A percentile compares a stretch with the other conserved stretches of the same genome.
phyloP scores from a whole-genome alignment of 2,888 invertebrate genomes.

The Pyralis farinalis region DNA sequence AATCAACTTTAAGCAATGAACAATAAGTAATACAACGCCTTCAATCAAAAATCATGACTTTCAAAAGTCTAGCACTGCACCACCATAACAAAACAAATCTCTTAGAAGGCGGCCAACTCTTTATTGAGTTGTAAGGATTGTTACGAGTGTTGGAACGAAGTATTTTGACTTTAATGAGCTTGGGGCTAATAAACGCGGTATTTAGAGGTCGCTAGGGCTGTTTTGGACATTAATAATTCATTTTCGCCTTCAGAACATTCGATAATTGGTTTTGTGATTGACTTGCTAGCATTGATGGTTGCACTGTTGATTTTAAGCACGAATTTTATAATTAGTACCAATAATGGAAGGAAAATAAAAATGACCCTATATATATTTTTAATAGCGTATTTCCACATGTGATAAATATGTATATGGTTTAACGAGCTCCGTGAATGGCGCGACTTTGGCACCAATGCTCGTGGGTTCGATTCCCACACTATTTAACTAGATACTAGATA shows the following conservation, averaged over 20 bases:
- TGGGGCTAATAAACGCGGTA: not conserved
- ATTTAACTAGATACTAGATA: no score
- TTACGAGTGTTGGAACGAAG: conserved; percentile 6
- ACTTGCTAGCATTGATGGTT: not conserved
- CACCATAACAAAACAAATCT: not conserved
- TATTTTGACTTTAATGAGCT: conserved; percentile 10
- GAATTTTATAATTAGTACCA: no score
- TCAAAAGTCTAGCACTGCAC: conserved; percentile 18
- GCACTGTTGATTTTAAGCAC: no score
- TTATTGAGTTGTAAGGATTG: conserved; percentile 11
- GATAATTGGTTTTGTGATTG: conserved; percentile 1
- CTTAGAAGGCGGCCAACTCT: not conserved
- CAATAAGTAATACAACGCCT: conserved; percentile 12
- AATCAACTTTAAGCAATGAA: not conserved
- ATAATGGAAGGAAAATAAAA: no score
- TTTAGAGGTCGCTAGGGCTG: not conserved
- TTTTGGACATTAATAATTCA: not conserved
- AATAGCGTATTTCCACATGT: no score
- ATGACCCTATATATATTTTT: no score
- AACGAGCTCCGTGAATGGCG: no score
- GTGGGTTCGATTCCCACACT: no score
- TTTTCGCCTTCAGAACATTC: not conserved
- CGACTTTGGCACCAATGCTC: no score
- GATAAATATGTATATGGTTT: no score
- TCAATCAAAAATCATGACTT: conserved; percentile 20